These are phyloP conservation scores for Pachyseris speciosa DNA, from an alignment of 64 coral and sea anemone genomes.

Conservation along the genomic window DNA sequence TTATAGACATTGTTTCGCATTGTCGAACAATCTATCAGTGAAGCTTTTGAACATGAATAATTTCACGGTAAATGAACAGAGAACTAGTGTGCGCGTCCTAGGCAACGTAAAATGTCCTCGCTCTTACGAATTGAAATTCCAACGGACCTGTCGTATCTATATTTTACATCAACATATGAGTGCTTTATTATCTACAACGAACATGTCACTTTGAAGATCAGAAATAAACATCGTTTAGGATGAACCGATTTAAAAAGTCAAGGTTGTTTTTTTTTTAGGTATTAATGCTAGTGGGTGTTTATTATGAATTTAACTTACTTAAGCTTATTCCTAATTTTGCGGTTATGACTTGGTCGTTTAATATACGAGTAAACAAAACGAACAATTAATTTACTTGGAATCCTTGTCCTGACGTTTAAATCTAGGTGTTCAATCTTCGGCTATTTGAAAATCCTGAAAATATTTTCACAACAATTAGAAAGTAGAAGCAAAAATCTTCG, in stretches of 20 bases:
- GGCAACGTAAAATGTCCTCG: background rate
- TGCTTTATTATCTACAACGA: too few relatives aligned
- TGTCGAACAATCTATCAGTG: background rate
- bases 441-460: background rate
- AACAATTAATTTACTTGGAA: background rate
- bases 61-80: background rate
- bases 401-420: background rate
- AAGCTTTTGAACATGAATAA: background rate
- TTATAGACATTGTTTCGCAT: background rate
- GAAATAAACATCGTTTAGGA: background rate
- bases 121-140: background rate
- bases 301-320: background rate
- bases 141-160: too few relatives aligned
- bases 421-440: background rate
- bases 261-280: background rate
- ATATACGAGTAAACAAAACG: background rate
- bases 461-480: background rate
- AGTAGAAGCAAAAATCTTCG: background rate
- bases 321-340: conserved; percentile 8
- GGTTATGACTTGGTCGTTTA: background rate
- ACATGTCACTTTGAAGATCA: background rate
- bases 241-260: background rate
- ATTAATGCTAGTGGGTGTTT: background rate
- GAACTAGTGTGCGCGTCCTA: background rate
- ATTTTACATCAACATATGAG: background rate